Conservation (phyloP, 2,888 invertebrate species). For the Calameuta idolon region DNA sequence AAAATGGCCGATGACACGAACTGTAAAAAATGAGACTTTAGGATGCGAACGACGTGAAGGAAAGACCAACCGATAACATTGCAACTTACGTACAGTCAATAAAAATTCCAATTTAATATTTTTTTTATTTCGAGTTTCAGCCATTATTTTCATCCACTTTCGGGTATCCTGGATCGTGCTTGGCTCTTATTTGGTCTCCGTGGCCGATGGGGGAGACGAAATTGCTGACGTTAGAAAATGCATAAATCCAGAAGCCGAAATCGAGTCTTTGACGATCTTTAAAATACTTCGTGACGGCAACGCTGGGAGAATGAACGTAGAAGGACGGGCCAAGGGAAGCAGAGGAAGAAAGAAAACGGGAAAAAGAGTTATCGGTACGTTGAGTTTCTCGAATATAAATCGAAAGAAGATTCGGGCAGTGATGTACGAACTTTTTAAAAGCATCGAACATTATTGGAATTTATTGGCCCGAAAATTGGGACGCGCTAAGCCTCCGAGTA, state of each 20-base stretch:
- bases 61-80: neutral
- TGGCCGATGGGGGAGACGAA: neutral
- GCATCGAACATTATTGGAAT: slow-evolving; percentile 60
- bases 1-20: neutral
- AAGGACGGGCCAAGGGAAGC: neutral
- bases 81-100: neutral
- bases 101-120: neutral
- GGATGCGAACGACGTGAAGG: neutral
- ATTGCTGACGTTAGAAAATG: neutral
- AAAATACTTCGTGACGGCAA: neutral
- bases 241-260: neutral
- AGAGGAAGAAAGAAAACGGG: neutral
- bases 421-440: slow-evolving; percentile 59
- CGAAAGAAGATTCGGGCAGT: slow-evolving; percentile 41
- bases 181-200: neutral
- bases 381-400: slow-evolving; percentile 57
- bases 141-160: neutral
- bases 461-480: slow-evolving; percentile 61
- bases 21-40: neutral
- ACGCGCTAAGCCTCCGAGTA: slow-evolving; percentile 44
- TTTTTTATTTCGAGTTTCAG: neutral
- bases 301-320: neutral
- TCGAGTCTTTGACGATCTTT: neutral
- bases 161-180: neutral
- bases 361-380: slow-evolving; percentile 53